A percentile compares a stretch with the other conserved stretches of the same genome.
Conservation (phyloP, 1,140 invertebrate genomes). For the Varroa destructor region DNA sequence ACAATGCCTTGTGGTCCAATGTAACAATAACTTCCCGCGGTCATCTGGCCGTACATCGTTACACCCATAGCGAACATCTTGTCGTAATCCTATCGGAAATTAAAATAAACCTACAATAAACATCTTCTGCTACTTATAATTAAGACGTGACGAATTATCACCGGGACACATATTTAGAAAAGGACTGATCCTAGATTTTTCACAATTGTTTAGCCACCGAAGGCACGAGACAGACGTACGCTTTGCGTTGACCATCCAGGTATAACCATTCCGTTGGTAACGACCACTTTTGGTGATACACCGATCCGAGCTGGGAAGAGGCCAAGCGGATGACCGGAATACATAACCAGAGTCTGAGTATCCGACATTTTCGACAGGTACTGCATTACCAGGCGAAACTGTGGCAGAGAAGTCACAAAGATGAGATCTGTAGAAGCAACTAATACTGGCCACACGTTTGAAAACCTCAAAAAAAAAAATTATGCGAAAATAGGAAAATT, state of each 20-base stretch:
- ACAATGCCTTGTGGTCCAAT: constrained; percentile 60
- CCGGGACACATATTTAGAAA: no score
- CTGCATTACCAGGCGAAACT: constrained; percentile 52
- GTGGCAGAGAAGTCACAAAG: constrained; percentile 21
- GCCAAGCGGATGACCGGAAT: constrained; percentile 55
- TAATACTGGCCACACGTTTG: no score
- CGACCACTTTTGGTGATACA: constrained; percentile 49
- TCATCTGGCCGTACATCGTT: constrained; percentile 50
- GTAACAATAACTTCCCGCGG: constrained; percentile 55
- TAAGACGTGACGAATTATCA: not conserved
- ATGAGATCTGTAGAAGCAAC: not conserved
- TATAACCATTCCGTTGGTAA: constrained; percentile 57
- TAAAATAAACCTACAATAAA: not conserved
- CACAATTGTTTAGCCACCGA: no score
- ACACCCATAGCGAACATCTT: constrained; percentile 52
- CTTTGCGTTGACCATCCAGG: constrained; percentile 52
- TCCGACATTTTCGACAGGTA: constrained; percentile 50
- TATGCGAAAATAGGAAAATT: no score
- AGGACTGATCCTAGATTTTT: no score
- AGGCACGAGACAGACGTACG: not conserved
- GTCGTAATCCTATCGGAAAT: constrained; percentile 40
- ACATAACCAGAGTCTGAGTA: constrained; percentile 52
- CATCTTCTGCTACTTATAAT: not conserved
- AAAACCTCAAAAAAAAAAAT: no score
- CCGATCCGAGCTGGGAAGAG: constrained; percentile 47